phyloP scores from a whole-genome alignment of 1,140 invertebrate genomes.

The Eupristina koningsbergeri region DNA sequence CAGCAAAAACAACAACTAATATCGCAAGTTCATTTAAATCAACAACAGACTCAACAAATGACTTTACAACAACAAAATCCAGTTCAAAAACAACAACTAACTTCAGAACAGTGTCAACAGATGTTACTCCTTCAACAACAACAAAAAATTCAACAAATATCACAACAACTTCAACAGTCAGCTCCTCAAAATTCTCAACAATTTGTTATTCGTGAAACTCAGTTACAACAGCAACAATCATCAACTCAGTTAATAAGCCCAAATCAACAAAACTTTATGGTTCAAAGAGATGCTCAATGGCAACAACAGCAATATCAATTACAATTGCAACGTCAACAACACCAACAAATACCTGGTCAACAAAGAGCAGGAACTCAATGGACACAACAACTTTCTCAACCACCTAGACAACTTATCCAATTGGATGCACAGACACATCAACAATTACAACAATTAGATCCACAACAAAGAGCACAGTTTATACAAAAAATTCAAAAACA shows the following conservation, averaged over 20 bases:
- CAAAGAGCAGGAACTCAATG: constrained; percentile 69
- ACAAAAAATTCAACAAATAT: constrained; percentile 72
- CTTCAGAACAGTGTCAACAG: constrained; percentile 68
- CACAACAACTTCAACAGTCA: constrained; percentile 71
- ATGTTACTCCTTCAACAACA: constrained; percentile 67
- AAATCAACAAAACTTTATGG: constrained; percentile 73
- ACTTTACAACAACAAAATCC: constrained; percentile 64
- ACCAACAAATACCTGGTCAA: constrained; percentile 71
- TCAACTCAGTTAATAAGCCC: constrained; percentile 70
- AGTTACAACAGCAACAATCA: constrained; percentile 76
- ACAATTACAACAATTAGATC: constrained; percentile 87
- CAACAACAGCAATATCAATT: constrained; percentile 71
- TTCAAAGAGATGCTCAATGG: constrained; percentile 76
- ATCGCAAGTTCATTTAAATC: constrained; percentile 57
- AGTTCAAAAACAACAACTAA: constrained; percentile 60
- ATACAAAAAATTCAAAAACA: constrained; percentile 84
- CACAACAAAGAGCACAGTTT: constrained; percentile 83
- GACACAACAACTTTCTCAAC: constrained; percentile 71
- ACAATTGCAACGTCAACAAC: constrained; percentile 68
- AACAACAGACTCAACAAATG: constrained; percentile 64
- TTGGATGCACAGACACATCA: constrained; percentile 86
- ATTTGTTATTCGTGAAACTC: constrained; percentile 74
- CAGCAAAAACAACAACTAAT: constrained; percentile 61
- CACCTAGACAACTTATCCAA: constrained; percentile 80
- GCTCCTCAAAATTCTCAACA: constrained; percentile 73